These are phyloP conservation scores for Ophioderma brevispina DNA, from an alignment of 35 echinoderm and acorn worm species.

Conservation along the genomic window DNA sequence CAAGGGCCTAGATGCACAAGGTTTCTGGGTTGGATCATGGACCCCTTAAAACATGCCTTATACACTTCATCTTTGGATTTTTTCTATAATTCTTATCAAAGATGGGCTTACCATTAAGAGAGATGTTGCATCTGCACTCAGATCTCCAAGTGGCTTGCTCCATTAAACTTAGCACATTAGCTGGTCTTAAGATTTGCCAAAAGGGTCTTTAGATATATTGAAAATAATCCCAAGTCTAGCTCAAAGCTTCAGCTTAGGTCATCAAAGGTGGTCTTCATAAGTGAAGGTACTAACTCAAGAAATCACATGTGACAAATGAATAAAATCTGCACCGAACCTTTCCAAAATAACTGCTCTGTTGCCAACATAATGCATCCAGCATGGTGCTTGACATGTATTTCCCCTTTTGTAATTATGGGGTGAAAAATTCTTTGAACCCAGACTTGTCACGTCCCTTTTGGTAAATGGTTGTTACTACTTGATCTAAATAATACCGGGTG, in stretches of 20 bases:
- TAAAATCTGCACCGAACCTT: constrained; percentile 27
- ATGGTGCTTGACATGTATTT: constrained; percentile 29
- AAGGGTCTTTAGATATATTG: constrained; percentile 34
- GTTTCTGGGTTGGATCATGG: no score
- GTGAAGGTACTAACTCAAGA: not conserved
- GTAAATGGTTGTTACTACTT: constrained; percentile 41
- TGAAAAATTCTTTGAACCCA: constrained; percentile 24
- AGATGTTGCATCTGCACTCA: no score
- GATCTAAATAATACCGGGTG: not conserved
- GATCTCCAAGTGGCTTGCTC: constrained; percentile 11
- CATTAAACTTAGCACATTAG: constrained; percentile 24
- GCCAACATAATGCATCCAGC: constrained; percentile 27
- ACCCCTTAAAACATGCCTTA: no score
- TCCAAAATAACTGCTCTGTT: constrained; percentile 49
- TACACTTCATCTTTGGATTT: no score
- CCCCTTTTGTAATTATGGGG: not conserved
- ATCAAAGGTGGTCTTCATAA: constrained; percentile 7
- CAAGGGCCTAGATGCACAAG: no score
- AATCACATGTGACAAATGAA: constrained; percentile 37
- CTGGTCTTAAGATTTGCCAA: constrained; percentile 24
- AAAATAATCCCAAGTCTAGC: constrained; percentile 18
- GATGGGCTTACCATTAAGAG: no score
- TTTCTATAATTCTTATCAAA: no score
- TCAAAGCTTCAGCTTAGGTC: constrained; percentile 54
- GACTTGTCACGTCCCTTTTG: constrained; percentile 39